Conservation (phyloP, 2,797 vertebrate species). For the Chaetodon trifasciatus region DNA sequence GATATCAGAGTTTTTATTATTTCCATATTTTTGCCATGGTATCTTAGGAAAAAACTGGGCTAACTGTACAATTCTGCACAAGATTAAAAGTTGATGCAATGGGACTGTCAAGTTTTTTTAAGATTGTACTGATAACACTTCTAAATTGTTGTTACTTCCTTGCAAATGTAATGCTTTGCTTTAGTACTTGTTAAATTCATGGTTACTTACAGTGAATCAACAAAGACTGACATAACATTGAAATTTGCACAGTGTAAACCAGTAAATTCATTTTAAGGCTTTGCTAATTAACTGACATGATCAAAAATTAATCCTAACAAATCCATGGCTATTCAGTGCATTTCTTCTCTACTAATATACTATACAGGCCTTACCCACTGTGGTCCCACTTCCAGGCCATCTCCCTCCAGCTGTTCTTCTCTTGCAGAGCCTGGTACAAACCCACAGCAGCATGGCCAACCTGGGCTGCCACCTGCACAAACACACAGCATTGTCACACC, state of each 20-base stretch:
- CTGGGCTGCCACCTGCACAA: conserved; percentile 87
- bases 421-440: conserved; percentile 87
- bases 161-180: background rate
- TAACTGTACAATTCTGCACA: background rate
- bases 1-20: background rate
- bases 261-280: too few species aligned
- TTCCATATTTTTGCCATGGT: background rate
- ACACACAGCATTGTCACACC: conserved; percentile 14
- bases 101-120: background rate
- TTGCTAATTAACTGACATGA: background rate
- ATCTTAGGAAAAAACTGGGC: background rate
- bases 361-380: conserved; percentile 82
- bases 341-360: background rate
- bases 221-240: background rate
- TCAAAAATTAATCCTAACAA: background rate
- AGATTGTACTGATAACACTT: background rate
- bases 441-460: conserved; percentile 89
- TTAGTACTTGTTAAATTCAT: background rate
- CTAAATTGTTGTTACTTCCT: background rate
- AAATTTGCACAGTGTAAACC: background rate
- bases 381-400: conserved; percentile 90
- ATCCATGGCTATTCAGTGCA: background rate
- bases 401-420: conserved; percentile 88
- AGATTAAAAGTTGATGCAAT: background rate
- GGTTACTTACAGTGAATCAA: background rate